Conservation (phyloP, 1,140 invertebrate genomes). For the Teleopsis dalmanni region DNA sequence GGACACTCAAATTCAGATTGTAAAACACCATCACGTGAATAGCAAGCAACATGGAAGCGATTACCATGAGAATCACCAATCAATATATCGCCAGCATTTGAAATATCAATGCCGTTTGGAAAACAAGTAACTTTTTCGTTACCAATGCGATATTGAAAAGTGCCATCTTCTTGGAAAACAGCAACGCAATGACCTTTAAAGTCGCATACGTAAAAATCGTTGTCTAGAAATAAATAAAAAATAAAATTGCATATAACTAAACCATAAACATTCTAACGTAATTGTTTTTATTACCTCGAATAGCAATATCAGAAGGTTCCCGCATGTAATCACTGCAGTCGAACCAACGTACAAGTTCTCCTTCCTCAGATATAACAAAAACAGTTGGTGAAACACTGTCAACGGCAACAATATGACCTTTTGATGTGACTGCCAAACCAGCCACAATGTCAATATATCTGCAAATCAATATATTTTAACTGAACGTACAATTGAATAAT, state of each 20-base stretch:
- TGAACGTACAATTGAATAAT: neutral
- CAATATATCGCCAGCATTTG: slow-evolving; percentile 89
- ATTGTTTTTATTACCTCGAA: slow-evolving; percentile 58
- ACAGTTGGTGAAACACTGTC: slow-evolving; percentile 94
- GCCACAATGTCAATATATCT: slow-evolving; percentile 97
- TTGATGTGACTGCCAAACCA: slow-evolving; percentile 80
- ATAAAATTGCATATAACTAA: neutral
- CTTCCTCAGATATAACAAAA: slow-evolving; percentile 86
- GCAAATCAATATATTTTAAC: too few relatives aligned
- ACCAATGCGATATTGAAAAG: slow-evolving; percentile 85
- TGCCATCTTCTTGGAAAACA: slow-evolving; percentile 87
- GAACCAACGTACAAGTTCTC: slow-evolving; percentile 88
- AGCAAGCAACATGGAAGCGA: slow-evolving; percentile 92
- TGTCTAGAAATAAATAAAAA: slow-evolving; percentile 52
- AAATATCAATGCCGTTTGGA: slow-evolving; percentile 96
- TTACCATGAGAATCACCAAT: slow-evolving; percentile 97
- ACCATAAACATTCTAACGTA: neutral
- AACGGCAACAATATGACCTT: slow-evolving; percentile 92
- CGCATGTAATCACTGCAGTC: slow-evolving; percentile 95
- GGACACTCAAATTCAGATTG: slow-evolving; percentile 94
- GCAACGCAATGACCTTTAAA: slow-evolving; percentile 97
- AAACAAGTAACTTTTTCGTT: slow-evolving; percentile 93
- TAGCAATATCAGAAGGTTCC: slow-evolving; percentile 93
- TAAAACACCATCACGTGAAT: slow-evolving; percentile 75
- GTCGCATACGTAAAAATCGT: slow-evolving; percentile 95